phyloP scores from a whole-genome alignment of 92 coral and sea anemone genomes.

The Pocillopora meandrina region DNA sequence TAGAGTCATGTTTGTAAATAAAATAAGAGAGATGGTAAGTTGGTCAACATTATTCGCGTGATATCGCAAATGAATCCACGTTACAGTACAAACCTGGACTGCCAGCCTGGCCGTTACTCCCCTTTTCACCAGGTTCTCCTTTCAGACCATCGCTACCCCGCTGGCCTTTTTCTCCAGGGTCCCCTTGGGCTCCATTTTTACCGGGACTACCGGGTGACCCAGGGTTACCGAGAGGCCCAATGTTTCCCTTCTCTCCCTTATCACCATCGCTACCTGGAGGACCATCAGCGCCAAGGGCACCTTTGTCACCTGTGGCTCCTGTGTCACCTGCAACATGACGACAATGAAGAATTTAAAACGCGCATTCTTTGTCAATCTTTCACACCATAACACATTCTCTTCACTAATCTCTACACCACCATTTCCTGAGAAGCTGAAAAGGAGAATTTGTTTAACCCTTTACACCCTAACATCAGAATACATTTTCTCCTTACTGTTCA shows the following conservation, averaged over 20 bases:
- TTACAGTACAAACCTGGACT: constrained; percentile 7
- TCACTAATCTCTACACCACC: no score
- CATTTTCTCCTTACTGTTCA: no score
- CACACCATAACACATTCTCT: no score
- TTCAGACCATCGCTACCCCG: constrained; percentile 55
- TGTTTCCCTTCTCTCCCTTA: constrained; percentile 39
- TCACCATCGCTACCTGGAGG: constrained; percentile 47
- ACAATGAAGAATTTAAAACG: not conserved
- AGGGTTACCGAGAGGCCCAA: constrained; percentile 42
- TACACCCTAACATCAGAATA: no score
- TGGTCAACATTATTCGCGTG: no score
- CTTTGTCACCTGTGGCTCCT: constrained; percentile 26
- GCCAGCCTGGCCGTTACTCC: constrained; percentile 14
- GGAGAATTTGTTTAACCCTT: no score
- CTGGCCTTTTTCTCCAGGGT: constrained; percentile 49
- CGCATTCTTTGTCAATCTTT: no score
- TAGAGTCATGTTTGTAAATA: no score
- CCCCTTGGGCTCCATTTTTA: constrained; percentile 46
- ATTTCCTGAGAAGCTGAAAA: no score
- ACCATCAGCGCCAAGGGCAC: constrained; percentile 29
- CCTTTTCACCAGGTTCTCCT: constrained; percentile 58
- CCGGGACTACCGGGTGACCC: constrained; percentile 60
- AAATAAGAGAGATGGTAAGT: no score
- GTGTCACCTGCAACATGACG: constrained; percentile 36
- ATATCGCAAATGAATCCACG: not conserved